phyloP scores from a whole-genome alignment of 2,113 vertebrate species.

The Azemiops feae region DNA sequence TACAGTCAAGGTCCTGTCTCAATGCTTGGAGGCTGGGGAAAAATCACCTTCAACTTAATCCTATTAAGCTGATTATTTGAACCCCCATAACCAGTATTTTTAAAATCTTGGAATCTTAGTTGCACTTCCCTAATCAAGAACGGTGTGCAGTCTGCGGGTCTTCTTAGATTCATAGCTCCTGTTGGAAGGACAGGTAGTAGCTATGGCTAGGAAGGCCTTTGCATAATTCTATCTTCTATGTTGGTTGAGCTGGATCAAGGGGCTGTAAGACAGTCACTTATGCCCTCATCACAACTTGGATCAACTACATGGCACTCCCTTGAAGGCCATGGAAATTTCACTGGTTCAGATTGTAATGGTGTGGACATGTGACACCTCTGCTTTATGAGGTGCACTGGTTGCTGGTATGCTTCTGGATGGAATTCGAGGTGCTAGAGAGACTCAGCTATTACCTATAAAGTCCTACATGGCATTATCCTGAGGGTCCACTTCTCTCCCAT shows the following conservation, averaged over 20 bases:
- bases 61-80: background rate
- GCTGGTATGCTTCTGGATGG: background rate
- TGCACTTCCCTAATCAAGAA: background rate
- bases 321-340: background rate
- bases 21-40: background rate
- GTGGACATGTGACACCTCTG: background rate
- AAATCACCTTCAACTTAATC: background rate
- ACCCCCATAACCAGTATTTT: background rate
- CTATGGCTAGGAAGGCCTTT: background rate
- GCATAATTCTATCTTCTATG: background rate
- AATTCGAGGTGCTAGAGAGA: background rate
- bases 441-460: background rate
- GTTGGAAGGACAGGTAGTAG: background rate
- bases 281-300: background rate
- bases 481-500: background rate
- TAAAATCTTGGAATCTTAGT: background rate
- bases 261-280: background rate
- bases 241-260: background rate
- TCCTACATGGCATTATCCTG: background rate
- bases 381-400: background rate
- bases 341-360: background rate
- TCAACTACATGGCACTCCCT: background rate
- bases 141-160: background rate
- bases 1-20: background rate
- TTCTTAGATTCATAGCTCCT: background rate